These are phyloP conservation scores for Spicauda simplicius DNA, from an alignment of 2,888 invertebrate species.

Conservation along the genomic window DNA sequence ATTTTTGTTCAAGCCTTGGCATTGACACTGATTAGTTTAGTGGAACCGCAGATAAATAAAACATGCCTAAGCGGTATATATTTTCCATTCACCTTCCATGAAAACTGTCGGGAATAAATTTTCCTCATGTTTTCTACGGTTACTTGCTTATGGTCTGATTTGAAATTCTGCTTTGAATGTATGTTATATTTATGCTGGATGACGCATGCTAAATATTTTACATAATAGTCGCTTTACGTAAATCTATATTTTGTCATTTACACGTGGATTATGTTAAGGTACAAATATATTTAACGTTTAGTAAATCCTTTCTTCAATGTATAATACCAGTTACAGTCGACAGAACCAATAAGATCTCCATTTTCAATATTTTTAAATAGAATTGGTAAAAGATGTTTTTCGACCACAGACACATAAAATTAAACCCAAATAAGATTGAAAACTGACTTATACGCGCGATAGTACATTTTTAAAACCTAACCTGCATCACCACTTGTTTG, in stretches of 20 bases:
- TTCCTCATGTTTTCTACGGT: background rate
- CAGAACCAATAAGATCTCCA: too few relatives aligned
- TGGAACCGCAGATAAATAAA: conserved; percentile 62
- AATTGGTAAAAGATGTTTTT: too few relatives aligned
- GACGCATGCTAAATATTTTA: background rate
- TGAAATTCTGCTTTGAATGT: conserved; percentile 21
- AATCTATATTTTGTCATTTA: background rate
- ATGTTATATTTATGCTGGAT: background rate
- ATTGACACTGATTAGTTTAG: conserved; percentile 69
- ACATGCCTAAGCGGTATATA: conserved; percentile 46
- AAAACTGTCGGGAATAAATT: conserved; percentile 47
- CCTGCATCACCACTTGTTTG: too few relatives aligned
- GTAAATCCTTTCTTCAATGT: too few relatives aligned
- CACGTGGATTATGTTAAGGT: too few relatives aligned
- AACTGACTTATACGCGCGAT: too few relatives aligned
- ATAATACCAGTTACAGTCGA: too few relatives aligned
- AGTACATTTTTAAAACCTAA: too few relatives aligned
- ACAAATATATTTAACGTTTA: too few relatives aligned
- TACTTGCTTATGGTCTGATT: conserved; percentile 1
- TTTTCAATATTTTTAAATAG: too few relatives aligned
- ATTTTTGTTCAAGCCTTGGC: conserved; percentile 56
- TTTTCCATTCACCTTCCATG: conserved; percentile 57
- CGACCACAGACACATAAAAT: too few relatives aligned
- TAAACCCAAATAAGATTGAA: too few relatives aligned
- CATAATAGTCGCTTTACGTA: background rate